Base-by-base conservation (phyloP, 2,888 invertebrate species). In the Synergus gifuensis region DNA sequence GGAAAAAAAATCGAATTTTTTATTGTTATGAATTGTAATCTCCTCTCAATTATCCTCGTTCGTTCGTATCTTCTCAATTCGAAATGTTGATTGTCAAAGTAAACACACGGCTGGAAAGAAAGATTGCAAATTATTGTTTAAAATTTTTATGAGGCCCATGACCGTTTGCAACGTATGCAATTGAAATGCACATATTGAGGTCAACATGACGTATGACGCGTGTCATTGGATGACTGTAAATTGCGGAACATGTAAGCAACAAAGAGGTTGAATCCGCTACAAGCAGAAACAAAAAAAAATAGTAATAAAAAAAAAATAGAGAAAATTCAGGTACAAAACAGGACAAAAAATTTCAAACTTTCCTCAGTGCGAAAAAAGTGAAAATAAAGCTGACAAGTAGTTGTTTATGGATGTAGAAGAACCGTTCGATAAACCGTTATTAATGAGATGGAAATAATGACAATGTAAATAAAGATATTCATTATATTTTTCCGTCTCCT, bases 221-320 rank as follows among this genome's bases (percentile, higher is more conserved):
- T 73, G 49, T 73, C 69, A 73, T 73, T 73, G 69, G 28, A 73
- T 36, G 69, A 73, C 49, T 46, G 7, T 69, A 69, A 28, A 49
- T 46, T 46, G 8, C 28, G 8, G 11, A 49, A 28, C 44, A 44
- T 49, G 14, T 36, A 49, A n/a, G 22, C 22, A 18, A 11, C 8
- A 28, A 36, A 42, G 12, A 46, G 28, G 28, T 28, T 28, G 69
- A 36, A 16, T 49, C 9, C 2, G n/a, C n/a, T n/a, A 54, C 7
- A n/a, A n/a, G 16, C 49, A 7, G 49, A 16, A n/a, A 54, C 7
- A 28, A 28, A 28, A 28, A 22, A 28, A 28, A 28, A 28, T 28
- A 28, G 2, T 28, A 28, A 28, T 2, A 28, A 28, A n/a, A 5
- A 54, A 54, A 49, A n/a, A n/a, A n/a, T 49, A 16, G 4, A 36